Evolutionary conservation across 1,140 invertebrate genomes (phyloP), one percentile per base, ranked within the genome.

Genomic region (Chymomyza costata): DNA sequence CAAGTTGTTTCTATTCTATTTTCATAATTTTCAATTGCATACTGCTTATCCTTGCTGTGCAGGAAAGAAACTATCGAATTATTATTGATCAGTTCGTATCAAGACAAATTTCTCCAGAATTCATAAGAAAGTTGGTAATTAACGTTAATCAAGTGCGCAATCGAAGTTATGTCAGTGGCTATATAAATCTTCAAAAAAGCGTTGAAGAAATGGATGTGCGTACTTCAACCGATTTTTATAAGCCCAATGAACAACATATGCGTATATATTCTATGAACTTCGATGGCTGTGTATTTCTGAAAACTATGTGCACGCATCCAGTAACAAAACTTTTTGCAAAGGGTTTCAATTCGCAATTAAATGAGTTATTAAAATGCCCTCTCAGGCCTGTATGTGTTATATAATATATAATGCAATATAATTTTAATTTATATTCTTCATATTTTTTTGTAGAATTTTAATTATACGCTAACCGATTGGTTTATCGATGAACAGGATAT

Each of bases 401-500:
- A 31, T 50, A 2, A 18, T 34, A n/a, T n/a, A n/a, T n/a, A n/a
- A n/a, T n/a, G n/a, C n/a, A n/a, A n/a, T 14, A 17, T 17, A 7
- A 17, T 17, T 13, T 44, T 45, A 2, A 17, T 17, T 39, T 3
- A n/a, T 5, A 11, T 52, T 6, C n/a, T 25, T 25, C 21, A n/a
- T n/a, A n/a, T n/a, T 11, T 14, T 18, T 25, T 44, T 10, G 0
- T 21, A 68, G 65, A 45, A 67, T n/a, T 62, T 57, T 2, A 62
- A 43, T 17, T 71, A 73, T 7, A 46, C 58, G 2, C 6, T 73
- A 1, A 51, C 1, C 6, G 49, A 73, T 15, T 71, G 53, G 49
- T 31, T 40, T 49, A 10, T 73, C 37, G 35, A 51, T 1, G 68
- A 63, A 8, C 21, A 8, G 0, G 49, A 63, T 14, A 49, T 55